Conservation (phyloP, 2,113 vertebrate species). For the Nerophis ophidion region DNA sequence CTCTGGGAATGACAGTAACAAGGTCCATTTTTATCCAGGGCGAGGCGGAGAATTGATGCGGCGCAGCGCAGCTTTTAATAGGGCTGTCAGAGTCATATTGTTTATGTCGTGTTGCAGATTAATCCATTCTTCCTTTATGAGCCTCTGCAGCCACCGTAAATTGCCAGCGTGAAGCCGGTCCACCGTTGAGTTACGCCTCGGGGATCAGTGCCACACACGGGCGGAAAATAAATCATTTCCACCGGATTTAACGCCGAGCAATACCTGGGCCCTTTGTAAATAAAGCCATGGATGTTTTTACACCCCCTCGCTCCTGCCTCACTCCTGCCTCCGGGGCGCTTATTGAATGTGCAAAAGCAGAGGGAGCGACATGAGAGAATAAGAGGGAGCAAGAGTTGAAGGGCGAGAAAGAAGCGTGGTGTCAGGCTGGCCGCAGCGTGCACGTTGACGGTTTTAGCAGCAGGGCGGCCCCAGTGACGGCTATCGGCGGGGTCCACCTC, state of each 20-base stretch:
- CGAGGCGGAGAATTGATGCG: slow-evolving; percentile 64
- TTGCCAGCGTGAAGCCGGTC: slow-evolving; percentile 60
- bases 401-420: slow-evolving; percentile 57
- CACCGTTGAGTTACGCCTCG: slow-evolving; percentile 68
- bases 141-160: slow-evolving; percentile 73
- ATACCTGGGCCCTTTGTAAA: slow-evolving; percentile 72
- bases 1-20: slow-evolving; percentile 66
- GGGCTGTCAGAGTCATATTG: slow-evolving; percentile 73
- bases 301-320: slow-evolving; percentile 59
- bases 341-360: slow-evolving; percentile 70
- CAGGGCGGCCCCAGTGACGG: slow-evolving; percentile 19
- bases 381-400: slow-evolving; percentile 60
- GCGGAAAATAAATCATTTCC: slow-evolving; percentile 71
- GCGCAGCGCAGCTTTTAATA: slow-evolving; percentile 73
- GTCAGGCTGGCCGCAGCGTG: slow-evolving; percentile 33
- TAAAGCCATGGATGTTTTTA: slow-evolving; percentile 73
- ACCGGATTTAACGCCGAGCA: slow-evolving; percentile 66
- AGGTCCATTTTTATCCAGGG: slow-evolving; percentile 13
- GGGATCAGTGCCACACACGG: slow-evolving; percentile 69
- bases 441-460: slow-evolving; percentile 37
- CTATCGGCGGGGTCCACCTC: slow-evolving; percentile 23
- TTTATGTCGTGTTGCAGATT: slow-evolving; percentile 76
- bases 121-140: slow-evolving; percentile 77
- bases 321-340: slow-evolving; percentile 65
- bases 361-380: slow-evolving; percentile 63